Base-by-base conservation (phyloP, 1,140 invertebrate genomes). In the Babylonia areolata region DNA sequence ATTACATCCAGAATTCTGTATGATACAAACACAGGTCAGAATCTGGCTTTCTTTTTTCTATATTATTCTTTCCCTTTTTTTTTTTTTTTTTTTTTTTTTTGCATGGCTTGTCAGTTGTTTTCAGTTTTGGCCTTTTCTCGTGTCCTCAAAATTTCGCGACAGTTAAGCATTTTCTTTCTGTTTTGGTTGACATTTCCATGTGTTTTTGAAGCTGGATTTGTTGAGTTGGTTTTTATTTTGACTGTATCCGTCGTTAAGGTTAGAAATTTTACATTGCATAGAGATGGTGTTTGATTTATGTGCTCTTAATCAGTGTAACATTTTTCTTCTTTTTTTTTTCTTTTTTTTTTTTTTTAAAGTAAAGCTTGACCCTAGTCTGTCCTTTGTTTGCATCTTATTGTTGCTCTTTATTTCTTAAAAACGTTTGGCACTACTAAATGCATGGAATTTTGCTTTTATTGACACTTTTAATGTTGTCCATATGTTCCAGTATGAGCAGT, bases 1-100 rank as follows among this genome's bases (percentile, higher is more conserved):
- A 99, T 99, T 94, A 99, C 99, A 81, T 99, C 98, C 88, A 96
- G 99, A 91, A 99, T 99, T 94, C 96, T 99, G 86, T 99, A 98
- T 95, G 99, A 99, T 95, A 93, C 92, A 90, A 92, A 92, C 87
- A 94, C 94, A 93, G 94, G 94, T 94, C 91, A 93, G 92, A 89
- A 86, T 79, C 82, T 77, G 84, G 79, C 77, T 78, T 81, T 87
- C 82, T 54, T 75, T 83, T 39, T 40, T n/a, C n/a, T n/a, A n/a
- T n/a, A n/a, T n/a, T n/a, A n/a, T n/a, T n/a, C n/a, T n/a, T 84
- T 88, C n/a, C 37, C 73, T 84, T 85, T 71, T 82, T 77, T 87
- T 84, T 78, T 78, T 81, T 87, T 86, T 54, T 75, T 71, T 31
- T 33, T 86, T 85, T 46, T 39, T 73, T 84, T 86, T 46, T 82